Conservation (phyloP, 2,797 vertebrate genomes). For the Perodicticus potto region DNA sequence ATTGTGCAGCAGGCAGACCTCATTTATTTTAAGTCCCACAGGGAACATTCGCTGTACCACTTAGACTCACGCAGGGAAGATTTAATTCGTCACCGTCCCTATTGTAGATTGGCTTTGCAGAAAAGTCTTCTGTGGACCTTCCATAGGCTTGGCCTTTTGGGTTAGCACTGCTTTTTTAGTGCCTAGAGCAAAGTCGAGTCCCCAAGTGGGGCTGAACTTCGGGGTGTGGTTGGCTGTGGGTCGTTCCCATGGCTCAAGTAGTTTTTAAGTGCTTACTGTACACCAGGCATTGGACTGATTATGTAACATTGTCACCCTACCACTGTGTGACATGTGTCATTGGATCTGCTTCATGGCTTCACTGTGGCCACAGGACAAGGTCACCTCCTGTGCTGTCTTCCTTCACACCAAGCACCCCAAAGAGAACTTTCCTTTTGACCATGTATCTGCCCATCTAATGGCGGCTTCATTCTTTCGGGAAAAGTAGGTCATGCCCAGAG, state of each 20-base stretch:
- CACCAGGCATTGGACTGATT: neutral
- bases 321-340: accelerated
- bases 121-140: neutral
- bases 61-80: neutral
- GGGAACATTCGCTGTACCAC: neutral
- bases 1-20: neutral
- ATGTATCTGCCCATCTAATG: no score
- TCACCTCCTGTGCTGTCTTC: neutral
- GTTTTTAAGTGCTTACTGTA: neutral
- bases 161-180: neutral
- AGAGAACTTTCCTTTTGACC: neutral
- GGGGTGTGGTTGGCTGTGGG: neutral
- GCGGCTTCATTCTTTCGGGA: neutral
- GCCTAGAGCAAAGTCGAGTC: neutral
- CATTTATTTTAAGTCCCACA: neutral
- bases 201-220: neutral
- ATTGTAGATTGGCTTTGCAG: neutral
- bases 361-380: neutral
- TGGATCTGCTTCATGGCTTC: neutral
- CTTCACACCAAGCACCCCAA: neutral
- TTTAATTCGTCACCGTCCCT: accelerated
- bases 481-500: neutral
- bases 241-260: neutral
- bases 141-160: neutral
- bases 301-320: neutral